Percentiles rank a stretch among this genome's conserved stretches.
These are phyloP conservation scores for Rhinophrynus dorsalis DNA, from an alignment of 2,797 vertebrate species.

Conservation along the genomic window DNA sequence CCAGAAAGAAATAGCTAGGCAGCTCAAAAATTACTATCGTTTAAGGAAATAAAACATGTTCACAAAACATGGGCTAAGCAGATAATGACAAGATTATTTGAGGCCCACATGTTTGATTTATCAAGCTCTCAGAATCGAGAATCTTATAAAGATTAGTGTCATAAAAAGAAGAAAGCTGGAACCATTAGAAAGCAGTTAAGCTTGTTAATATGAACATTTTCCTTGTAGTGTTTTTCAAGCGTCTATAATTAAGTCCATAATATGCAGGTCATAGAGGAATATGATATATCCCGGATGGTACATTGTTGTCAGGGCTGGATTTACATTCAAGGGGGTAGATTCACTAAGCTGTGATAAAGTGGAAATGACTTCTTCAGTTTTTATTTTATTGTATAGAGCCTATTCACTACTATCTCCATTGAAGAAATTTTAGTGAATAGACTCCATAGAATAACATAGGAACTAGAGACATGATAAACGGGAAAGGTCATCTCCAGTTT, in stretches of 20 bases:
- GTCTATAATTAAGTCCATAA: background rate
- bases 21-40: background rate
- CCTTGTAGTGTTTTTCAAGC: slow-evolving; percentile 17
- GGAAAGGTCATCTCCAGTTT: no score
- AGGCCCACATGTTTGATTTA: slow-evolving; percentile 14
- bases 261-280: background rate
- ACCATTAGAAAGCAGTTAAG: slow-evolving; percentile 14
- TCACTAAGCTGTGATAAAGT: no score
- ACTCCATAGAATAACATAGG: no score
- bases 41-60: slow-evolving; percentile 22
- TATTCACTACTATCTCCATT: no score
- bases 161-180: slow-evolving; percentile 18
- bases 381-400: no score
- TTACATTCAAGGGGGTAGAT: no score
- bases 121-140: slow-evolving; percentile 25
- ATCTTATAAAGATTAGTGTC: slow-evolving; percentile 41
- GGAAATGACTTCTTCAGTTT: no score
- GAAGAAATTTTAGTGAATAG: no score
- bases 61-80: slow-evolving; percentile 26
- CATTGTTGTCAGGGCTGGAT: no score
- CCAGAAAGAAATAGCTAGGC: no score
- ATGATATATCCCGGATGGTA: background rate
- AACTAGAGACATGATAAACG: no score
- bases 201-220: slow-evolving; percentile 27
- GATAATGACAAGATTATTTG: slow-evolving; percentile 29